Percentiles rank a stretch among this genome's conserved stretches.
Conservation (phyloP, 2,113 vertebrate genomes). For the Phaetusa simplex region DNA sequence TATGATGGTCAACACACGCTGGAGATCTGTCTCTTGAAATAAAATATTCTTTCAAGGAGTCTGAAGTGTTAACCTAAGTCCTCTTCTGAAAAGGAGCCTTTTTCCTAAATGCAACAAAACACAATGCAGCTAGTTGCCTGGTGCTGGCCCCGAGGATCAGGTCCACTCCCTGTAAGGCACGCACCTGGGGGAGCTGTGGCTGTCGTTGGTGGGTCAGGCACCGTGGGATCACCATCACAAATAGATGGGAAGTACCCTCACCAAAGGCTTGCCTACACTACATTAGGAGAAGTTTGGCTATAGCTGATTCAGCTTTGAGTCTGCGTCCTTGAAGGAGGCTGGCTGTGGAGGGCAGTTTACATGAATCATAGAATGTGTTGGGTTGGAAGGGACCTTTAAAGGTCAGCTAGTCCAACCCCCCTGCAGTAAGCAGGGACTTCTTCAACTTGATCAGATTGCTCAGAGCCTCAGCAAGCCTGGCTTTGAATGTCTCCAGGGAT, state of each 20-base stretch:
- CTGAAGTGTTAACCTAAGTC: background rate
- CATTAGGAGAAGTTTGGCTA: background rate
- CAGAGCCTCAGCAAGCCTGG: no score
- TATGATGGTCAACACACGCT: background rate
- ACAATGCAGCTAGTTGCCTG: background rate
- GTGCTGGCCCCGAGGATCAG: background rate
- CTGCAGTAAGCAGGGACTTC: no score
- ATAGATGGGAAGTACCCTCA: background rate
- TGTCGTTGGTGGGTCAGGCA: fast-evolving
- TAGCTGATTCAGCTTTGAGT: background rate
- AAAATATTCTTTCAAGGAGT: background rate
- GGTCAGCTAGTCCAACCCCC: no score
- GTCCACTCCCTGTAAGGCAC: background rate
- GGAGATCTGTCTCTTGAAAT: background rate
- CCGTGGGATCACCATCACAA: background rate
- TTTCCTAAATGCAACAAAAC: background rate
- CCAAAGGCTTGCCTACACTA: background rate
- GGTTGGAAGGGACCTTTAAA: no score
- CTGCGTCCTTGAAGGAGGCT: background rate
- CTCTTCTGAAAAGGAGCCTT: background rate
- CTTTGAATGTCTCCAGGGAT: no score
- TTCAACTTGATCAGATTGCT: no score
- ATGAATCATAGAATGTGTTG: no score
- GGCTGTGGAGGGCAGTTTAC: background rate
- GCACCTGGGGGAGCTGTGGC: background rate